Percentiles rank a stretch among this genome's conserved stretches.
Conservation (phyloP, 2,888 invertebrate species). For the Drosophila atroscutellata region DNA sequence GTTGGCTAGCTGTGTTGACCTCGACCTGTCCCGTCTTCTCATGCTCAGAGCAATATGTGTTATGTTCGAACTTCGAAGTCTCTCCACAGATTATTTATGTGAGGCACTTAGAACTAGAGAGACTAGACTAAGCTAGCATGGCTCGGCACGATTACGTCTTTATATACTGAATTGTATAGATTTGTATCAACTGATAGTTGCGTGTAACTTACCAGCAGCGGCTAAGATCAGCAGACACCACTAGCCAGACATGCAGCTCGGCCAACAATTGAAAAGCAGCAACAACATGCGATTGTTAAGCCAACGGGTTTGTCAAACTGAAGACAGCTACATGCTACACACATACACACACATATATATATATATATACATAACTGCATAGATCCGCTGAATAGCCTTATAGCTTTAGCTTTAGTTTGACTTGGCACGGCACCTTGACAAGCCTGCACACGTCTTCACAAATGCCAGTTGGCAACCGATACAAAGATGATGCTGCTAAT, state of each 20-base stretch:
- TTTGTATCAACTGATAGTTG: constrained; percentile 76
- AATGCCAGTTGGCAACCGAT: constrained; percentile 55
- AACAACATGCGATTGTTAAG: constrained; percentile 52
- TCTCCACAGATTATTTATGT: constrained; percentile 78
- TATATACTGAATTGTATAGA: constrained; percentile 70
- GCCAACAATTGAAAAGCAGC: constrained; percentile 50
- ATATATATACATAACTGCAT: constrained; percentile 17
- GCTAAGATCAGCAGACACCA: constrained; percentile 19
- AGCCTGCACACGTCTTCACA: constrained; percentile 67
- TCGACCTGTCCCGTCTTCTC: constrained; percentile 81
- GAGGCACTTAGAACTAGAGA: constrained; percentile 32
- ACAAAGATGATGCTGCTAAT: constrained; percentile 6
- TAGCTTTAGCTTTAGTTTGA: constrained; percentile 26
- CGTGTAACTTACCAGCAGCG: constrained; percentile 50
- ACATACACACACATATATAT: neutral
- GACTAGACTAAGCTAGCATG: constrained; percentile 12
- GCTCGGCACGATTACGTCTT: constrained; percentile 68
- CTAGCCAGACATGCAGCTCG: constrained; percentile 35
- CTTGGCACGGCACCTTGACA: constrained; percentile 68
- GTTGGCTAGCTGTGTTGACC: constrained; percentile 54
- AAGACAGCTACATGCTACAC: constrained; percentile 49
- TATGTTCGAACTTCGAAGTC: constrained; percentile 48
- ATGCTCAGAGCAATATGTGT: constrained; percentile 26
- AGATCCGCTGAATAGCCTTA: constrained; percentile 28
- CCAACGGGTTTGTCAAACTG: constrained; percentile 72